Percentiles rank a stretch among this genome's conserved stretches.
These are phyloP conservation scores for Rhodeus uyekii DNA, from an alignment of 2,797 vertebrate species.

Conservation along the genomic window DNA sequence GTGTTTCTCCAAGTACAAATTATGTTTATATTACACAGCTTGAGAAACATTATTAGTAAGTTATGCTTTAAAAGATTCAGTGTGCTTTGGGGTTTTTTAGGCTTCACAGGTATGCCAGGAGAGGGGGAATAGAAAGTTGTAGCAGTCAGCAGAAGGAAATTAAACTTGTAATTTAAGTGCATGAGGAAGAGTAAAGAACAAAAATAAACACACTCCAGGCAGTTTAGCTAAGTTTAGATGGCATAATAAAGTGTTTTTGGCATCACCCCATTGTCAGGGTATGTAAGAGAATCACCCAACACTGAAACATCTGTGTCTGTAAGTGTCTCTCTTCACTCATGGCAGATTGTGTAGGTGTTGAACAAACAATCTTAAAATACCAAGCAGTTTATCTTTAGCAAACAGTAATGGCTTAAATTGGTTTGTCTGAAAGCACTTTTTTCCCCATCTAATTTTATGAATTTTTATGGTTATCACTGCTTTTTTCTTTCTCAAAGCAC, in stretches of 20 bases:
- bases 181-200: background rate
- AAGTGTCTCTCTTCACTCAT: background rate
- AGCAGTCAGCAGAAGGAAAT: conserved; percentile 31
- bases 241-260: conserved; percentile 1
- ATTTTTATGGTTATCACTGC: background rate
- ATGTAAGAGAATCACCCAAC: conserved; percentile 4
- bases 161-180: conserved; percentile 9
- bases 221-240: conserved; percentile 19
- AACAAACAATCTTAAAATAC: conserved; percentile 2
- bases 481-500: background rate
- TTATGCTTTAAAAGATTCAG: conserved; percentile 26
- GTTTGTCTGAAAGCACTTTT: conserved; percentile 21
- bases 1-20: conserved; percentile 33
- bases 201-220: conserved; percentile 24
- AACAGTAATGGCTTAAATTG: conserved; percentile 22
- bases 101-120: conserved; percentile 29
- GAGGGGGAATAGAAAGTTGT: background rate
- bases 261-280: background rate
- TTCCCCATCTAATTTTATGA: background rate
- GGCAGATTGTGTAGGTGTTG: conserved; percentile 1
- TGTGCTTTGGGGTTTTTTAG: conserved; percentile 28
- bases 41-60: conserved; percentile 29
- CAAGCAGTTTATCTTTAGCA: conserved; percentile 17
- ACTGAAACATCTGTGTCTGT: conserved; percentile 10
- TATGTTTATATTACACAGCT: conserved; percentile 46